phyloP scores from a whole-genome alignment of 2,888 invertebrate species.

The Blera fallax region DNA sequence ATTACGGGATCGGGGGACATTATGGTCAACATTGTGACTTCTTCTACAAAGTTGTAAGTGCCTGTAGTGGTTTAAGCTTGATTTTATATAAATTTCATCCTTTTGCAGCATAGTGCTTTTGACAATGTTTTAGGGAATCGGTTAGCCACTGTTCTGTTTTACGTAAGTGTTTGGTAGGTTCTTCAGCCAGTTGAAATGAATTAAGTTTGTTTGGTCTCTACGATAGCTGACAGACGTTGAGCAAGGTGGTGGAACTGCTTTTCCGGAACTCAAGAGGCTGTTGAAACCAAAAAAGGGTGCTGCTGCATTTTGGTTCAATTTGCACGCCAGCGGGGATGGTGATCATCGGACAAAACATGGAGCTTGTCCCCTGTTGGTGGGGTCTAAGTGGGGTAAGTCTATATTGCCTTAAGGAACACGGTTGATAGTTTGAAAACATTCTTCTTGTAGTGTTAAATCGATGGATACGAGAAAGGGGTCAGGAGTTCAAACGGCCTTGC shows the following conservation, averaged over 20 bases:
- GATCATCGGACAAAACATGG: constrained; percentile 95
- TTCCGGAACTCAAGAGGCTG: constrained; percentile 92
- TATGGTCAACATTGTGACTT: constrained; percentile 83
- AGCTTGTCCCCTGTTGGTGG: constrained; percentile 96
- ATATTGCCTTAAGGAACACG: not conserved
- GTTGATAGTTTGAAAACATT: not conserved
- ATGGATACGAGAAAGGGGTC: constrained; percentile 93
- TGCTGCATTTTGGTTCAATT: constrained; percentile 97
- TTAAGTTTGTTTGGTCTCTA: not conserved
- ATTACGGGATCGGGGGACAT: constrained; percentile 84
- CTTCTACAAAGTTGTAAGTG: constrained; percentile 73
- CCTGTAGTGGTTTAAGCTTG: no score
- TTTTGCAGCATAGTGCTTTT: constrained; percentile 44
- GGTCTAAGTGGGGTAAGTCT: constrained; percentile 95
- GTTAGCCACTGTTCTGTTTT: constrained; percentile 80
- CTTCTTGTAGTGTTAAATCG: constrained; percentile 88
- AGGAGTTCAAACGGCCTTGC: constrained; percentile 88
- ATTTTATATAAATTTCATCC: no score
- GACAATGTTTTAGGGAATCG: constrained; percentile 76
- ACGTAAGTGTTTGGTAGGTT: constrained; percentile 76
- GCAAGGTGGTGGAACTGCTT: constrained; percentile 99
- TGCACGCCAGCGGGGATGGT: constrained; percentile 94
- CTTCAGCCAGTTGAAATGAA: no score
- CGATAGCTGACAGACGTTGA: constrained; percentile 95
- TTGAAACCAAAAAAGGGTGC: constrained; percentile 82